Evolutionary conservation across 2,888 invertebrate species (phyloP), one percentile per base, ranked within the genome.

Genomic region (Andrena chrysosceles): DNA sequence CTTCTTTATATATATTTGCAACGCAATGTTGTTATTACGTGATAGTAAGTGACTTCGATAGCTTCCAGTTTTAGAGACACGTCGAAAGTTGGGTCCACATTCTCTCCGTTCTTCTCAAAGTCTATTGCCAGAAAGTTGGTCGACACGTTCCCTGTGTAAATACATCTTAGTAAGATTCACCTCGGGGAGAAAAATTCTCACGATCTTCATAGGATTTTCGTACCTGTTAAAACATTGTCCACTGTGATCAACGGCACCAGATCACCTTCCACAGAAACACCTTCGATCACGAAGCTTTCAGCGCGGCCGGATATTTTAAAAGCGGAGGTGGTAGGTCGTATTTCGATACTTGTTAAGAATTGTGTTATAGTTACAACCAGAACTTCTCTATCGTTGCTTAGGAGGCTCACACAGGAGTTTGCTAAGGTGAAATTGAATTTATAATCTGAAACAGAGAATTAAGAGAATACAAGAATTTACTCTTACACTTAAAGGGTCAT

Each of bases 271-370:
- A 96, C 94, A 5, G 96, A 96, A 2, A 96, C 95, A 0, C 97
- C 97, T 94, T 97, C 97, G 6, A 97, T 94, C 0, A 97, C 96
- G 81, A 97, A 95, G 90, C 97, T 97, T 92, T 97, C 97, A 10
- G 97, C 96, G 70, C 97, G 94, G 3, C 96, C 95, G 66, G 96
- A 96, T 31, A 97, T 95, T 94, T 96, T 96, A 90, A 96, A 96
- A 8, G 96, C 96, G 85, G 95, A 95, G 20, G 96, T 95, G 0
- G 96, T 95, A 2, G 97, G 96, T 90, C 96, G 94, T 2, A 96
- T 96, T 90, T 97, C 97, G 78, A 96, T 90, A 3, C 96, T 96
- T 0, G 96, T 95, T 23, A 96, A 94, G 89, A 97, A 96, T 93
- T 97, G 97, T 0, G 97, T 96, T 81, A 97, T 92, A 0, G 97